Percentiles rank a stretch among this genome's conserved stretches.
Evolutionary conservation across 2,888 invertebrate species (phyloP).

Genomic region (Perithous albicinctus): DNA sequence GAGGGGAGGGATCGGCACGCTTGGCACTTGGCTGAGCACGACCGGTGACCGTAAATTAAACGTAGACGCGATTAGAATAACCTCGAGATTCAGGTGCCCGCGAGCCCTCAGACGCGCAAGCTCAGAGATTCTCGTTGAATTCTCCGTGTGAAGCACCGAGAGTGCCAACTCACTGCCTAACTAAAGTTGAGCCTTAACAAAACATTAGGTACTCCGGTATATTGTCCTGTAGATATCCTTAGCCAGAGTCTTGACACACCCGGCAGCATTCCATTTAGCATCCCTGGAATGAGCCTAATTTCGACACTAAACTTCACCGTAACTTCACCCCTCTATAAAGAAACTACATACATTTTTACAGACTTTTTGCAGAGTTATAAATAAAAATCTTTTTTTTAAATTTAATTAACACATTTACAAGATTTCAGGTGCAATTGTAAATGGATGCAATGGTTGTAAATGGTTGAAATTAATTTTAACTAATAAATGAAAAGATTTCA

Average conservation of each 20-base stretch:
- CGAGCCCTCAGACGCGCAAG: constrained; percentile 18
- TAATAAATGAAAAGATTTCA: no score
- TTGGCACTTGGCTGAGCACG: neutral
- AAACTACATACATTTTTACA: no score
- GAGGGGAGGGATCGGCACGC: neutral
- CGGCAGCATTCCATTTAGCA: constrained; percentile 43
- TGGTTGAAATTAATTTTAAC: no score
- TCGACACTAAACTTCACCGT: constrained; percentile 42
- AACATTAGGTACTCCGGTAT: neutral
- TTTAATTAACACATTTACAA: no score
- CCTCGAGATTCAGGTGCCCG: constrained; percentile 52
- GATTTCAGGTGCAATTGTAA: no score
- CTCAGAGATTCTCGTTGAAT: constrained; percentile 44
- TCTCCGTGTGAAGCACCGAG: constrained; percentile 52
- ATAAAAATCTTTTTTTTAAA: no score
- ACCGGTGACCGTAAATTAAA: constrained; percentile 62
- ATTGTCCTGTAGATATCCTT: neutral
- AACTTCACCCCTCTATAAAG: constrained; percentile 36
- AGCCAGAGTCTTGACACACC: constrained; percentile 11
- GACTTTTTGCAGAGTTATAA: no score
- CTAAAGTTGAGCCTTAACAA: constrained; percentile 35
- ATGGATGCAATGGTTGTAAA: no score
- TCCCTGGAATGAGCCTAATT: constrained; percentile 52
- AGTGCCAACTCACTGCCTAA: constrained; percentile 46
- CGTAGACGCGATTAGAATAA: constrained; percentile 60